A percentile compares a stretch with the other conserved stretches of the same genome.
phyloP scores from a whole-genome alignment of 2,113 vertebrate genomes.

The Oryzias javanicus region DNA sequence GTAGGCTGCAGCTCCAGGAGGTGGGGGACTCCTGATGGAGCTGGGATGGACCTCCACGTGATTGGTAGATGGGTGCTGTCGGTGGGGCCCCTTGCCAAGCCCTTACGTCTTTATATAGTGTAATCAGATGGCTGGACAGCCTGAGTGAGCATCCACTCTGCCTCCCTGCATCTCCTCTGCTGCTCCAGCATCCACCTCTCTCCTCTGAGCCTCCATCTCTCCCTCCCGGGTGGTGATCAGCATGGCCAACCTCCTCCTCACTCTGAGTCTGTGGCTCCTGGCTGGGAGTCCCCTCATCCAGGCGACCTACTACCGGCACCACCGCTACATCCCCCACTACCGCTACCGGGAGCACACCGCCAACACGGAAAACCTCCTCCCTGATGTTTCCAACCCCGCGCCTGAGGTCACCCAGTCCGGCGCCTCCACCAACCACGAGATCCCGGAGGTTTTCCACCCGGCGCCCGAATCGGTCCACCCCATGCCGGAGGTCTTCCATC shows the following conservation, averaged over 20 bases:
- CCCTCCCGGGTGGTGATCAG: slow-evolving; percentile 67
- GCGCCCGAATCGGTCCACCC: slow-evolving; percentile 61
- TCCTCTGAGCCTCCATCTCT: slow-evolving; percentile 12
- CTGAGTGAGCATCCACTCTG: slow-evolving; percentile 72
- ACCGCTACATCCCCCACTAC: slow-evolving; percentile 75
- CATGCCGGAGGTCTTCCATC: slow-evolving; percentile 56
- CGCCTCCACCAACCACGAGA: slow-evolving; percentile 38
- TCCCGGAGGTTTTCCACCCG: slow-evolving; percentile 63
- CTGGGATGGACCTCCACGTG: slow-evolving; percentile 74
- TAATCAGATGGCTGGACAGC: slow-evolving; percentile 78
- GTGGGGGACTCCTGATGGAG: slow-evolving; percentile 64
- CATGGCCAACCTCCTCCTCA: slow-evolving; percentile 63
- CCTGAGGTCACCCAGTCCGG: slow-evolving; percentile 56
- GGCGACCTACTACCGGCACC: slow-evolving; percentile 78
- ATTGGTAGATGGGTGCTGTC: slow-evolving; percentile 78
- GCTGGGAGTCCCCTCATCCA: slow-evolving; percentile 69
- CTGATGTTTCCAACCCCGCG: slow-evolving; percentile 76
- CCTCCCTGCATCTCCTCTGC: slow-evolving; percentile 45
- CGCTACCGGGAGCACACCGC: slow-evolving; percentile 76
- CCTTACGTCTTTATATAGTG: slow-evolving; percentile 84
- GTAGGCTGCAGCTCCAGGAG: slow-evolving; percentile 46
- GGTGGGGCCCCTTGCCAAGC: slow-evolving; percentile 77
- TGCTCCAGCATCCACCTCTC: slow-evolving; percentile 41
- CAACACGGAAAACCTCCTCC: slow-evolving; percentile 86
- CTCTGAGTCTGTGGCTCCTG: slow-evolving; percentile 75